Evolutionary conservation across 2,113 vertebrate genomes (phyloP).

Genomic region (Microtus pennsylvanicus): DNA sequence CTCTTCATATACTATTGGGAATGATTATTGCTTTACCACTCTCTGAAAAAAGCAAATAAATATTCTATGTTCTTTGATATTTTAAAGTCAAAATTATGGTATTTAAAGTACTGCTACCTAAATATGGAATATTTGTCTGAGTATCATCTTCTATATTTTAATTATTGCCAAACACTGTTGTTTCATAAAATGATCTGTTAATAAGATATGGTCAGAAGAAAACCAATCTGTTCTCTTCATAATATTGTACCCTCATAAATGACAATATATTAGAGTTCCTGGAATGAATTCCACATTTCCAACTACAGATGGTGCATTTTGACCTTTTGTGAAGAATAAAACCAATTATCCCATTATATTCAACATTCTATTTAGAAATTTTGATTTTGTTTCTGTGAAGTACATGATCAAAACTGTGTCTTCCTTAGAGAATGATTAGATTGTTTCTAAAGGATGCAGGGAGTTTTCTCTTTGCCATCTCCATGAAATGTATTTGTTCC

Average conservation of each 20-base stretch:
- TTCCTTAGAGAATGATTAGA: not conserved
- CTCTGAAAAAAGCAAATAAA: constrained; percentile 14
- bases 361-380: not conserved
- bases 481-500: not conserved
- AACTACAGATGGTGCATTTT: not conserved
- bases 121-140: constrained; percentile 13
- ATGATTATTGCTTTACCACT: not conserved
- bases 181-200: not conserved
- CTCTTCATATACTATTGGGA: not conserved
- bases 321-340: constrained; percentile 37
- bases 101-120: constrained; percentile 28
- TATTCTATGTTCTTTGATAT: not conserved
- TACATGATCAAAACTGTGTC: not conserved
- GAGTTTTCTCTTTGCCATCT: not conserved
- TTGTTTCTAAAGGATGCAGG: not conserved
- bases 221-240: constrained; percentile 13
- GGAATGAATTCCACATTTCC: not conserved
- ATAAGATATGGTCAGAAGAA: constrained; percentile 27
- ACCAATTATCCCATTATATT: not conserved
- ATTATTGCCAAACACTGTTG: not conserved
- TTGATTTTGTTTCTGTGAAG: constrained; percentile 22
- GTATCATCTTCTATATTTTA: not conserved
- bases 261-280: not conserved
- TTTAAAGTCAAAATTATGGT: constrained; percentile 6
- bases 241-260: not conserved